Base-by-base conservation (phyloP, 2,797 vertebrate genomes). In the Silurus lanzhouensis region DNA sequence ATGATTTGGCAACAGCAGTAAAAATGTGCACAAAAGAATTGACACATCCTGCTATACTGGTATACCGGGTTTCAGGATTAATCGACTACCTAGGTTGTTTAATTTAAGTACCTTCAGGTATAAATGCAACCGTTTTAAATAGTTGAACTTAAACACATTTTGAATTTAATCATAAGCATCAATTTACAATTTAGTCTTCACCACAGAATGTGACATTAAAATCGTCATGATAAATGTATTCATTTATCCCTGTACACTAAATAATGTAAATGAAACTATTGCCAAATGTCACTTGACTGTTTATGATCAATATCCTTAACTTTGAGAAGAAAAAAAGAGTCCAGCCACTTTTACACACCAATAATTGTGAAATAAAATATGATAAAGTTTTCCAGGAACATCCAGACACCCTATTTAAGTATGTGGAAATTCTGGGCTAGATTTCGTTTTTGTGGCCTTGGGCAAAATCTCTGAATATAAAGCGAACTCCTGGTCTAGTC, bases 331-430 rank as follows among this genome's bases (percentile, higher is more conserved):
- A 27, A 27, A 90, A 78, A 82, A 31, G 61, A 86, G 82, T 52
- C 6, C 48, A 52, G 85, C 63, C 61, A 75, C 86, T 86, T 91
- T 92, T 88, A 91, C 55, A 71, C 63, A 86, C 87, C 84, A 92
- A 89, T 93, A 91, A 74, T 91, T 92, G 88, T 89, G 89, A 92
- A 93, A 91, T 92, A 88, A 92, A 57, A 91, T 90, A 90, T 90
- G 88, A 83, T 88, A 85, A 2, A 25, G 84, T 91, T 77, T 86
- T 89, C 89, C 90, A 90, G 86, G 91, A 81, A 72, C 74, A 79
- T 91, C 85, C 90, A 90, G 88, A 92, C 90, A 89, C 91, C 88
- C 88, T 74, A 87, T 87, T 86, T 88, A 79, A 90, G 87, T 90
- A 91, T 93, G 89, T 92, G 92, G 91, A 93, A 93, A 91, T 84